Conservation (phyloP, 2,113 vertebrate genomes). For the Mesembrinibis cayennensis region DNA sequence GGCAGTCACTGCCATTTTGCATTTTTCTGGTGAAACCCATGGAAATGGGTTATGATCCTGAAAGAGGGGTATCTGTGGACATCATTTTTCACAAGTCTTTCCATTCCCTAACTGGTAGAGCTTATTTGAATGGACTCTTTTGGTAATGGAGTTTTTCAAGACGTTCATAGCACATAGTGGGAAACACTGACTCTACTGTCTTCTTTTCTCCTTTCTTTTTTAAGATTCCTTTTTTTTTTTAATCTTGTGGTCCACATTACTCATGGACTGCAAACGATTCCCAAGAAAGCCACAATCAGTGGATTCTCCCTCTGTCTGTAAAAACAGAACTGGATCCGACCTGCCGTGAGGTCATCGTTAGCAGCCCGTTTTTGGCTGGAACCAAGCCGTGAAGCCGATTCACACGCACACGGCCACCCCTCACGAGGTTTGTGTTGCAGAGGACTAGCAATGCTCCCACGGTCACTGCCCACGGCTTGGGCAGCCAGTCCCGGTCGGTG, state of each 20-base stretch:
- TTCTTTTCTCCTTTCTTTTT: slow-evolving; percentile 22
- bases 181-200: slow-evolving; percentile 39
- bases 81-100: not conserved
- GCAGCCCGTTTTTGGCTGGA: not conserved
- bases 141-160: not conserved
- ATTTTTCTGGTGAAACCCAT: not conserved
- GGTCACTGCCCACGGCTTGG: not conserved
- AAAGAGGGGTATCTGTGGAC: not conserved
- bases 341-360: not conserved
- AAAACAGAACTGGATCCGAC: slow-evolving; percentile 42
- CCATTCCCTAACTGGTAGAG: not conserved
- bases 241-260: slow-evolving; percentile 53
- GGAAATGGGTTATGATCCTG: not conserved
- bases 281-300: slow-evolving; percentile 40
- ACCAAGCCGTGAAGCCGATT: not conserved
- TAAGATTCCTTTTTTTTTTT: not conserved
- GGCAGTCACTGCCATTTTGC: not conserved
- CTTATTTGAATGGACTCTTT: not conserved
- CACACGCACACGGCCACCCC: not conserved
- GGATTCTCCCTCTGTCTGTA: slow-evolving; percentile 50
- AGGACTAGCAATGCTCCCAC: not conserved
- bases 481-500: not conserved
- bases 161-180: not conserved
- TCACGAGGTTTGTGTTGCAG: not conserved
- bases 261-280: slow-evolving; percentile 24